Percentiles rank a stretch among this genome's conserved stretches.
Evolutionary conservation across 2,797 vertebrate genomes (phyloP).

Genomic region (Threskiornis aethiopicus): DNA sequence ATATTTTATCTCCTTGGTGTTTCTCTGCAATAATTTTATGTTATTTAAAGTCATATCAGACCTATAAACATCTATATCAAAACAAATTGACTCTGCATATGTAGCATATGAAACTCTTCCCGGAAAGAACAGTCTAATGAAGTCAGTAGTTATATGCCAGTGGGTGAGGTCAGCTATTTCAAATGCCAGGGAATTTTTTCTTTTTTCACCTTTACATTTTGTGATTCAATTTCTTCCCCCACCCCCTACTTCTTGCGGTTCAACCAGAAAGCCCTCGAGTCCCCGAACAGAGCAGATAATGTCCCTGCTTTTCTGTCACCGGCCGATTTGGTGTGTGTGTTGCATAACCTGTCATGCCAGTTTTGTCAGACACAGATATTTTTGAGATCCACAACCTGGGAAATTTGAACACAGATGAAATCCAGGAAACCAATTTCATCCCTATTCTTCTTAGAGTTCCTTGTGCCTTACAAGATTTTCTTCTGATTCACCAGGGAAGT

Average conservation of each 20-base stretch:
- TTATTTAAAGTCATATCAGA: background rate
- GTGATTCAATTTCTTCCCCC: background rate
- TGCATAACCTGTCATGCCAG: conserved; percentile 58
- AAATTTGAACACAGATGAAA: conserved; percentile 21
- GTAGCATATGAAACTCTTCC: background rate
- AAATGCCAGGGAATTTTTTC: background rate
- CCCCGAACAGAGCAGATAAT: background rate
- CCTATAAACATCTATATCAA: background rate
- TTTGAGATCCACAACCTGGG: conserved; percentile 32
- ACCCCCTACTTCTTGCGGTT: background rate
- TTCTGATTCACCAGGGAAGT: background rate
- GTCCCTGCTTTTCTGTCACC: background rate
- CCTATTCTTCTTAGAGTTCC: background rate
- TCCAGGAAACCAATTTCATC: conserved; percentile 34
- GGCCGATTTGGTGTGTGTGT: background rate
- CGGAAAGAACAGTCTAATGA: background rate
- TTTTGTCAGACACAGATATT: conserved; percentile 32
- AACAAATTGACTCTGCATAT: background rate
- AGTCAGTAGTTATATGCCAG: background rate
- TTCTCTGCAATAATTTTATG: background rate
- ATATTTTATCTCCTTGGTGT: background rate
- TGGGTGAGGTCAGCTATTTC: background rate
- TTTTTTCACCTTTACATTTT: background rate
- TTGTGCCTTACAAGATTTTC: background rate
- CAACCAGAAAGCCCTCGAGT: background rate